Evolutionary conservation across 2,888 invertebrate species (phyloP), one percentile per base, ranked within the genome.

Genomic region (Marronus borbonicus): DNA sequence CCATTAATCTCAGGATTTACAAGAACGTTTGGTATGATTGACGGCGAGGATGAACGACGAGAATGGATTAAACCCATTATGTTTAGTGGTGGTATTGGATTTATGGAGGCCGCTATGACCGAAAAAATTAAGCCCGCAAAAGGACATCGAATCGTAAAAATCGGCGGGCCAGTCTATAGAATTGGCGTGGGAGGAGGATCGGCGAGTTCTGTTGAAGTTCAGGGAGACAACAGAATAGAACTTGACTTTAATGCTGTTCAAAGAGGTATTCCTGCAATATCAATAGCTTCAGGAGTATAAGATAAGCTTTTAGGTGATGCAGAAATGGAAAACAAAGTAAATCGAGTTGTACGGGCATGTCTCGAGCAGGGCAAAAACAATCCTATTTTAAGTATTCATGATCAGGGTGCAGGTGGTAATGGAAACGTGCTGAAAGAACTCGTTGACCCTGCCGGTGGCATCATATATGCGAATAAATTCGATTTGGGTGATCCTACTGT

Each of bases 181-280:
- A 99, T 99, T 86, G 99, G 99, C 0, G 97, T 99, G 4, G 99
- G 99, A 12, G 99, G 99, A 8, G 99, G 99, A n/a, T 96, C 98
- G 0, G 99, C 99, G 0, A 98, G 98, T 81, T 98, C 98, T 0
- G 96, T 98, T 7, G 95, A 97, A 84, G 95, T 98, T 0, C 98
- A 98, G 89, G 98, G 98, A 0, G 95, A 94, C 81, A 94, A 97
- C 83, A 94, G 92, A 82, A 93, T 93, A 0, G 95, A 96, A 75
- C 89, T 98, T 44, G 99, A 99, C 89, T 98, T 98, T 85, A 97
- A 97, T 81, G 99, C 99, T 0, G 99, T 99, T 0, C 99, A 99
- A 89, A 92, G 98, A 89, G 97, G 78, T 70, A 60, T 7, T 50
- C 14, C 14, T 36, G 28, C n/a, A 20, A 55, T 20, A 28, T 52